Percentiles rank a stretch among this genome's conserved stretches.
These are phyloP conservation scores for Lamellibrachia satsuma DNA, from an alignment of 2,888 invertebrate genomes.

Conservation along the genomic window DNA sequence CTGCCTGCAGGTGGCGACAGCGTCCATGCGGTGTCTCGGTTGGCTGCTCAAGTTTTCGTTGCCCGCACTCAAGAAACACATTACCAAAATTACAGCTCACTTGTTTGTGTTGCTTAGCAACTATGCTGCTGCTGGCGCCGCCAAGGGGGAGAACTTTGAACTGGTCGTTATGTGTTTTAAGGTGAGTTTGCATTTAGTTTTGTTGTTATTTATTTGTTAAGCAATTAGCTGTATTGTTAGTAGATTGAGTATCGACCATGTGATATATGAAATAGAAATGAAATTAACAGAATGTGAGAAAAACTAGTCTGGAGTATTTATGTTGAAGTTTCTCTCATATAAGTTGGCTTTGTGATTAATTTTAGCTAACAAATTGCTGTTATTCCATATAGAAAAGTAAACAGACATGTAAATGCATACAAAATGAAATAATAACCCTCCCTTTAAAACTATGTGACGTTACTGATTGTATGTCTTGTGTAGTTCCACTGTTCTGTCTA, in stretches of 20 bases:
- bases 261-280: too few species aligned
- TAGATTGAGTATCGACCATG: not conserved
- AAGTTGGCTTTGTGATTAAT: too few species aligned
- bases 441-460: too few species aligned
- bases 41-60: conserved; percentile 77
- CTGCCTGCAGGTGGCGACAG: conserved; percentile 58
- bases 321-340: too few species aligned
- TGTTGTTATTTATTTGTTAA: not conserved
- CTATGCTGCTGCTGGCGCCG: conserved; percentile 85
- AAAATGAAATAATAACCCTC: too few species aligned
- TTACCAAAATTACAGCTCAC: conserved; percentile 75
- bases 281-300: too few species aligned
- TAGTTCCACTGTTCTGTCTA: too few species aligned
- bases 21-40: conserved; percentile 71
- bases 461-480: too few species aligned
- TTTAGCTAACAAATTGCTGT: too few species aligned
- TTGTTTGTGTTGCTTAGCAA: conserved; percentile 88
- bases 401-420: too few species aligned
- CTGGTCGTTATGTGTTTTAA: conserved; percentile 89
- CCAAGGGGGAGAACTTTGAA: conserved; percentile 88
- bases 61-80: conserved; percentile 74
- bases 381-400: too few species aligned
- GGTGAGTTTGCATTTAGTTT: conserved; percentile 67
- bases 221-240: not conserved
- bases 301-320: too few species aligned